Evolutionary conservation across 1,140 invertebrate genomes (phyloP).

Genomic region (Drosophila pallidifrons): DNA sequence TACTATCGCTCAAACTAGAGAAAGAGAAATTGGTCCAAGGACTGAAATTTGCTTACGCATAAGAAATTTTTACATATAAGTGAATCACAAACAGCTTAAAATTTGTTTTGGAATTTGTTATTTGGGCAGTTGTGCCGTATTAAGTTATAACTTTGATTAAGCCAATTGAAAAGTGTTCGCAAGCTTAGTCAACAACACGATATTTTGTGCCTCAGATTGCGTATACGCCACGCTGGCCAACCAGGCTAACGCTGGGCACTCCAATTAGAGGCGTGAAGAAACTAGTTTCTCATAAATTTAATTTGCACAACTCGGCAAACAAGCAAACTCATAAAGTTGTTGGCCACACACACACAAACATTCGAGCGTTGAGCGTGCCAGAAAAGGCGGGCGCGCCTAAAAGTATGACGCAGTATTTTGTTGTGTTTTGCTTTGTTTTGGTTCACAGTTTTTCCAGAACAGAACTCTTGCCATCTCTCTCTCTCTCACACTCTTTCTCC

Average conservation of each 20-base stretch:
- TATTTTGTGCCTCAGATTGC: conserved; percentile 53
- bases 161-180: conserved; percentile 42
- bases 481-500: neutral
- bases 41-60: neutral
- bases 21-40: too few species aligned
- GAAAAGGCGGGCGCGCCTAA: conserved; percentile 53
- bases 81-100: neutral
- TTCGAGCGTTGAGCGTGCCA: conserved; percentile 51
- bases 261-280: conserved; percentile 77
- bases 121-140: neutral
- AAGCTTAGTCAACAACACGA: conserved; percentile 11
- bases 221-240: conserved; percentile 34
- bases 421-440: conserved; percentile 59
- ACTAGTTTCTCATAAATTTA: conserved; percentile 76
- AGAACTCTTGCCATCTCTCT: neutral
- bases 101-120: neutral
- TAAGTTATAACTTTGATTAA: conserved; percentile 6
- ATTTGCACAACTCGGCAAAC: conserved; percentile 79
- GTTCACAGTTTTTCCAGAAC: conserved; percentile 24
- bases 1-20: too few species aligned
- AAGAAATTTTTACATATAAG: neutral
- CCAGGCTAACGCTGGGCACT: conserved; percentile 37
- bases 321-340: conserved; percentile 77
- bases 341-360: conserved; percentile 42
- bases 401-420: conserved; percentile 74